Percentiles rank a stretch among this genome's conserved stretches.
These are phyloP conservation scores for Gryllus longicercus DNA, from an alignment of 2,888 invertebrate genomes.

Conservation along the genomic window DNA sequence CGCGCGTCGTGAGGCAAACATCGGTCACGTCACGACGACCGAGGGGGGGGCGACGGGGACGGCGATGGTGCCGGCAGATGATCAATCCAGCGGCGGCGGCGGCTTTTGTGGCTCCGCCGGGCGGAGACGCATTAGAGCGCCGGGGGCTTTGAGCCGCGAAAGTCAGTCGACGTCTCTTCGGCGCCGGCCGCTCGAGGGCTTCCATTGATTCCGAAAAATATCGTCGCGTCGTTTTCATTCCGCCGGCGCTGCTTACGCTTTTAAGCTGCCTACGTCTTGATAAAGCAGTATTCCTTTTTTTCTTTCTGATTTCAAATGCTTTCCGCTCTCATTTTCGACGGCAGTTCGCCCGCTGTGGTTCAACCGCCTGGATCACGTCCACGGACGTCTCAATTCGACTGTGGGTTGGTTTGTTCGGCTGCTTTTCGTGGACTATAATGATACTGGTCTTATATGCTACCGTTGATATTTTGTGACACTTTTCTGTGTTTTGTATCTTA, in stretches of 20 bases:
- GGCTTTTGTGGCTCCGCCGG: not conserved
- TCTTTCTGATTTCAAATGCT: too few species aligned
- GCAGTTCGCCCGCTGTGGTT: too few species aligned
- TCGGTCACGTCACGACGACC: not conserved
- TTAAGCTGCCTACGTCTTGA: not conserved
- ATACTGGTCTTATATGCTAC: too few species aligned
- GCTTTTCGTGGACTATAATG: too few species aligned
- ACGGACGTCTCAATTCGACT: too few species aligned
- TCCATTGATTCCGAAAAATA: slow-evolving; percentile 8
- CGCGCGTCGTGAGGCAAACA: too few species aligned
- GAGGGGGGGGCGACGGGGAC: not conserved
- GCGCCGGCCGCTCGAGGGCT: not conserved
- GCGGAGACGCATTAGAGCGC: not conserved
- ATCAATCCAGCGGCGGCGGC: not conserved
- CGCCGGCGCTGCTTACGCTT: not conserved
- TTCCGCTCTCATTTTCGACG: too few species aligned
- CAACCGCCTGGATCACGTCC: too few species aligned
- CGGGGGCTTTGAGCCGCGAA: not conserved
- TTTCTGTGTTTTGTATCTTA: too few species aligned
- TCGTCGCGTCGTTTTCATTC: not conserved
- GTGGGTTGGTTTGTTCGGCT: too few species aligned
- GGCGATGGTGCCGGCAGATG: not conserved
- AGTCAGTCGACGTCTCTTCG: not conserved
- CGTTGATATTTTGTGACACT: too few species aligned
- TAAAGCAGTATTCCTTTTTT: not conserved